These are phyloP conservation scores for Aldrovandia affinis DNA, from an alignment of 2,797 vertebrate species.

Conservation along the genomic window DNA sequence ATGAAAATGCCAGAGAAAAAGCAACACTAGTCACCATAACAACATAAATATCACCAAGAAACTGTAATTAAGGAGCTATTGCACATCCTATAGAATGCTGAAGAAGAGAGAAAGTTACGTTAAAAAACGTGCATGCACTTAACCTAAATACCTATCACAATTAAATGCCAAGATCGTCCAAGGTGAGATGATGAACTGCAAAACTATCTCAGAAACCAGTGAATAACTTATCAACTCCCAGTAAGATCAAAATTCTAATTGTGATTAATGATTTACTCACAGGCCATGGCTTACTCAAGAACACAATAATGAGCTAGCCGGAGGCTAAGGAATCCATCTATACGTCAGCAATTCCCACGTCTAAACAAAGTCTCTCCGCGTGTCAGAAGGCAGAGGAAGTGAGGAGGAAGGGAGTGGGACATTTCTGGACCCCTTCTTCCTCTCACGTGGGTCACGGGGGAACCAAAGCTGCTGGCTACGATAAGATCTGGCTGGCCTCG, in stretches of 20 bases:
- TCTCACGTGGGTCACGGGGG: constrained; percentile 35
- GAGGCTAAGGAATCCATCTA: constrained; percentile 5
- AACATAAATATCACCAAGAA: too few species aligned
- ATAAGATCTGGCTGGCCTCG: constrained; percentile 55
- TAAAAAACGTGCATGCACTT: too few species aligned
- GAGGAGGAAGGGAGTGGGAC: constrained; percentile 51
- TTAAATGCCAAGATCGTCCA: neutral
- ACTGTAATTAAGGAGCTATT: neutral
- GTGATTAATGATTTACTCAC: neutral
- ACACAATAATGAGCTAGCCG: neutral
- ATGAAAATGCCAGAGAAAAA: too few species aligned
- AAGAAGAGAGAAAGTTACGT: neutral
- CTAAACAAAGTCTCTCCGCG: constrained; percentile 32
- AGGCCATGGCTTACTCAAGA: neutral
- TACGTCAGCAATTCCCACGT: constrained; percentile 23
- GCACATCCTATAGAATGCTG: neutral
- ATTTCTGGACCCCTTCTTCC: constrained; percentile 48
- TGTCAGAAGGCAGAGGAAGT: constrained; percentile 45
- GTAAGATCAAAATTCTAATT: neutral
- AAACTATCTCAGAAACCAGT: neutral
- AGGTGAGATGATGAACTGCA: neutral
- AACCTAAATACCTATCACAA: neutral
- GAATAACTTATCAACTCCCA: neutral
- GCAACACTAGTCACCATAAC: too few species aligned
- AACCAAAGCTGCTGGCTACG: constrained; percentile 40